phyloP scores from a whole-genome alignment of 1,140 invertebrate species.

The Sitophilus oryzae region DNA sequence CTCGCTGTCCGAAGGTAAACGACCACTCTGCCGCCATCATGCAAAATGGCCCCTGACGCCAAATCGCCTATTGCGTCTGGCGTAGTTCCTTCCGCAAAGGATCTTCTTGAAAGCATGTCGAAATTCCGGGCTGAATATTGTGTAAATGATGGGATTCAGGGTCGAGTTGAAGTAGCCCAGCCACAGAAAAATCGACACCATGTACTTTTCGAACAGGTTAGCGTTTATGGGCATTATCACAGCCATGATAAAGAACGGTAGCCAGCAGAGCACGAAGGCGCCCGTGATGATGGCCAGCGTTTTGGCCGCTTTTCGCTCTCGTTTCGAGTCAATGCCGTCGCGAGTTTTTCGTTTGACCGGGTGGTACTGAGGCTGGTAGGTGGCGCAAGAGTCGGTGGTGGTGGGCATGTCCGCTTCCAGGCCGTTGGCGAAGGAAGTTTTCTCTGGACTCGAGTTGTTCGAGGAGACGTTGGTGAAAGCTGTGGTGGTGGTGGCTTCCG shows the following conservation, averaged over 20 bases:
- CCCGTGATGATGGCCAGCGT: conserved; percentile 87
- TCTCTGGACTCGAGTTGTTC: conserved; percentile 63
- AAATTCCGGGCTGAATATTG: conserved; percentile 84
- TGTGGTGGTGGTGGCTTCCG: conserved; percentile 51
- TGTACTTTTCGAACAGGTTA: conserved; percentile 44
- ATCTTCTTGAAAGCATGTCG: conserved; percentile 79
- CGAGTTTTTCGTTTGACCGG: conserved; percentile 54
- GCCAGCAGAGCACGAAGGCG: conserved; percentile 77
- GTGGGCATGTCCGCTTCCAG: conserved; percentile 60
- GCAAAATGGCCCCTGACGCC: conserved; percentile 38
- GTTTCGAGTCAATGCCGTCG: conserved; percentile 67
- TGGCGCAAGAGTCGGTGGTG: conserved; percentile 42
- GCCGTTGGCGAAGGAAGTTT: conserved; percentile 62
- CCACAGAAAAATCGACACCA: conserved; percentile 71
- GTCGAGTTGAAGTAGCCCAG: conserved; percentile 85
- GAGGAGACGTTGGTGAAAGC: conserved; percentile 65
- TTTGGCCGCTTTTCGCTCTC: conserved; percentile 87
- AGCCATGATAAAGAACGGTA: conserved; percentile 84
- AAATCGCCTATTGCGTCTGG: conserved; percentile 44
- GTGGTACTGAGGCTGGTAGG: conserved; percentile 40
- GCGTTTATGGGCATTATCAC: conserved; percentile 72
- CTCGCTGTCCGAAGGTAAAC: conserved; percentile 38
- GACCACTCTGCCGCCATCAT: conserved; percentile 45
- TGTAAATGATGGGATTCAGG: conserved; percentile 84
- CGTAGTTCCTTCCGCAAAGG: conserved; percentile 57